Evolutionary conservation across 2,888 invertebrate species (phyloP).

Genomic region (Hybos culiciformis): DNA sequence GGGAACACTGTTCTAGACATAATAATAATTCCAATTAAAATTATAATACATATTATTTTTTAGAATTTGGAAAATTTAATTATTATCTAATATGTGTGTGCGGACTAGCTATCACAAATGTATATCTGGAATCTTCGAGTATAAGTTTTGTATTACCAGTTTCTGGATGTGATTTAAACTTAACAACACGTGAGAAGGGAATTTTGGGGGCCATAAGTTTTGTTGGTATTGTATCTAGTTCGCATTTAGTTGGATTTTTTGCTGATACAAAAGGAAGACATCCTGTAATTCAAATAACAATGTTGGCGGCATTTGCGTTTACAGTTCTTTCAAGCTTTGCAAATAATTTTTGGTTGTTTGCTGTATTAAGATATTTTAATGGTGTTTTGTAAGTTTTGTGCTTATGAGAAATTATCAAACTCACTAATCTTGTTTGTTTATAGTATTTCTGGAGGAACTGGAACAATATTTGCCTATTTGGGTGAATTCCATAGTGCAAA

Average conservation of each 20-base stretch:
- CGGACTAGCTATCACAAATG: conserved; percentile 37
- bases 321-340: conserved; percentile 36
- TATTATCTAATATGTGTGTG: conserved; percentile 32
- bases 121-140: conserved; percentile 32
- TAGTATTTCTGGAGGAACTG: conserved; percentile 30
- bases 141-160: conserved; percentile 38
- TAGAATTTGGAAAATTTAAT: too few species aligned
- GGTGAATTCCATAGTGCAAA: conserved; percentile 36
- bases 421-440: too few species aligned
- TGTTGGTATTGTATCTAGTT: conserved; percentile 36
- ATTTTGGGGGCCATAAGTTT: conserved; percentile 26
- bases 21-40: too few species aligned
- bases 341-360: conserved; percentile 35
- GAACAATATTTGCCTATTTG: conserved; percentile 36
- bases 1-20: too few species aligned
- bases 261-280: conserved; percentile 38
- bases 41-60: too few species aligned
- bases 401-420: too few species aligned
- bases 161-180: conserved; percentile 29
- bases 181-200: conserved; percentile 27
- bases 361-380: conserved; percentile 36
- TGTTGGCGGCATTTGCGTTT: conserved; percentile 32
- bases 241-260: conserved; percentile 40
- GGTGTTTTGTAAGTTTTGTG: conserved; percentile 36
- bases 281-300: conserved; percentile 32